Base-by-base conservation (phyloP, 2,797 vertebrate genomes). In the Pseudomugil tenellus region DNA sequence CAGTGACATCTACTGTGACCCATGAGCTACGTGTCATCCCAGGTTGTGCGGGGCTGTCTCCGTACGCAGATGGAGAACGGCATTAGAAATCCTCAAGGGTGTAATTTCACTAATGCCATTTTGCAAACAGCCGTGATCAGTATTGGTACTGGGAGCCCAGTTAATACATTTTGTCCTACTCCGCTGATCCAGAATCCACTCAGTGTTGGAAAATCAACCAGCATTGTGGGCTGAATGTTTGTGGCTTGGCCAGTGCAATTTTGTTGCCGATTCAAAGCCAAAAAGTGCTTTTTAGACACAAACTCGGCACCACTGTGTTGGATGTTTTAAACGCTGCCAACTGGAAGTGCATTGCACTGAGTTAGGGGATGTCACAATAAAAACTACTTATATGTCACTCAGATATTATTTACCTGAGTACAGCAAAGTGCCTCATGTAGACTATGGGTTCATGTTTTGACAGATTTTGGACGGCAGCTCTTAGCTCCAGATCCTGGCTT, bases 151-250 rank as follows among this genome's bases (percentile, higher is more conserved):
- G 72, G 74, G 74, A 65, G 67, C 59, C 81, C 62, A 13, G 76
- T 87, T 86, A 87, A 85, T 86, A 77, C 79, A 72, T 77, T 85
- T 81, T 81, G 85, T 89, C 78, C 88, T 89, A 81, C 77, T 75
- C 75, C 70, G 81, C 74, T 68, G 79, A 76, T 83, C 85, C 72
- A 83, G 72, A 72, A 70, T 74, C 76, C 83, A 75, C 85, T 89
- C 72, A 64, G 63, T 68, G 83, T 81, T 78, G 76, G 76, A 83
- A 84, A 89, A 89, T 89, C 62, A 86, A 89, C 72, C 63, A 48
- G 52, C 79, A 65, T 55, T 56, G 71, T 71, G 72, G 71, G 74
- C 60, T 82, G 76, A 76, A 75, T 74, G 76, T 75, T 77, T 80
- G 58, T 60, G 72, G 70, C 77, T 63, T 57, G 65, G 77, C 70